Percentiles rank a stretch among this genome's conserved stretches.
Conservation (phyloP, 2,888 invertebrate species). For the Portevinia maculata region DNA sequence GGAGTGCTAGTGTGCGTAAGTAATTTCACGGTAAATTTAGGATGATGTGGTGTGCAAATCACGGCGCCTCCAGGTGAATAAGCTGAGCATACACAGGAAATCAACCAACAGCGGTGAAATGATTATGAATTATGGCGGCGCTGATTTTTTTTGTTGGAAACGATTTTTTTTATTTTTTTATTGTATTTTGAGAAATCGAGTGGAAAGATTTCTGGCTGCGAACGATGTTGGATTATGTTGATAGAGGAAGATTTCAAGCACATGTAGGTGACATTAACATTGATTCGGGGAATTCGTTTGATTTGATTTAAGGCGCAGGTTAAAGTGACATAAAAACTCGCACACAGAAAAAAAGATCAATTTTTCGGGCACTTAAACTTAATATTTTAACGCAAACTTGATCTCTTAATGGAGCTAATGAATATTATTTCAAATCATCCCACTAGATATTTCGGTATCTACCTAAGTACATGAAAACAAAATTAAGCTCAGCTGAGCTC, state of each 20-base stretch:
- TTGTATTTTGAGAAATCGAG: conserved; percentile 39
- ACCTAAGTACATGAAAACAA: too few species aligned
- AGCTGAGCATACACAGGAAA: conserved; percentile 69
- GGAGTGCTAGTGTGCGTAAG: conserved; percentile 48
- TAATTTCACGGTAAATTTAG: conserved; percentile 72
- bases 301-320: too few species aligned
- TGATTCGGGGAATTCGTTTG: background rate
- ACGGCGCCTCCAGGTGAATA: conserved; percentile 69
- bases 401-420: too few species aligned
- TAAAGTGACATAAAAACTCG: too few species aligned
- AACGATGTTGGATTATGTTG: conserved; percentile 40
- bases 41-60: conserved; percentile 68
- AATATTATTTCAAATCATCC: too few species aligned
- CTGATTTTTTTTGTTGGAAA: conserved; percentile 32
- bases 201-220: conserved; percentile 31
- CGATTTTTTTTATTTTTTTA: conserved; percentile 13
- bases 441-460: too few species aligned
- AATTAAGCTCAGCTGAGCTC: too few species aligned
- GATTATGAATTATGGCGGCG: conserved; percentile 70
- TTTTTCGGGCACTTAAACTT: too few species aligned
- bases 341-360: too few species aligned
- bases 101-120: conserved; percentile 62
- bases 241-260: conserved; percentile 13
- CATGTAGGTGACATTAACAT: background rate
- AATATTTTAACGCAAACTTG: too few species aligned